Conservation (phyloP, 2,888 invertebrate genomes). For the Rhogogaster chlorosoma region DNA sequence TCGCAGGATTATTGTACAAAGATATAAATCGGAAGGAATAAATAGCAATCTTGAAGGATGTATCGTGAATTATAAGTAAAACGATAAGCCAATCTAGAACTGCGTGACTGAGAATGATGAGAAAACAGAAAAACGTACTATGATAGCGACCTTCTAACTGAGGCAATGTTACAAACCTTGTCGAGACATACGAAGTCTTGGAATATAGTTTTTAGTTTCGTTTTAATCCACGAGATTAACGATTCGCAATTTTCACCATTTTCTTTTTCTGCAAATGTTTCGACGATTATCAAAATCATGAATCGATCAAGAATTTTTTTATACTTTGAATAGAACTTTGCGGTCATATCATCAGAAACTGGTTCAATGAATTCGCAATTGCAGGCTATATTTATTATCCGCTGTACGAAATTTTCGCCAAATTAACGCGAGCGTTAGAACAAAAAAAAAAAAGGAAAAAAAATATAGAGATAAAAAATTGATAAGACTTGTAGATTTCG, state of each 20-base stretch:
- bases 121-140: neutral
- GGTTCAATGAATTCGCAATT: no score
- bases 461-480: no score
- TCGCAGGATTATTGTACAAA: neutral
- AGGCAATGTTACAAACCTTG: slow-evolving; percentile 21
- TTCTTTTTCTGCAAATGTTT: no score
- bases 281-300: neutral
- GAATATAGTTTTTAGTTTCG: neutral
- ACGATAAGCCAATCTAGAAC: neutral
- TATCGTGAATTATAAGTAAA: neutral
- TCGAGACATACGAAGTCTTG: neutral
- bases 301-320: neutral
- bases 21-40: neutral
- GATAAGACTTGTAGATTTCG: neutral
- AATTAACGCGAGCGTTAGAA: no score
- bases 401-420: no score
- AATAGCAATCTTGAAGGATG: neutral
- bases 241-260: neutral
- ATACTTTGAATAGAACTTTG: no score
- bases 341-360: no score
- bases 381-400: no score
- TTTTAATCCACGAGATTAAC: neutral
- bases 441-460: no score
- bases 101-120: neutral
- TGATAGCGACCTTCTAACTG: neutral